Conservation (phyloP, 2,797 vertebrate genomes). For the Lacerta bilineata region DNA sequence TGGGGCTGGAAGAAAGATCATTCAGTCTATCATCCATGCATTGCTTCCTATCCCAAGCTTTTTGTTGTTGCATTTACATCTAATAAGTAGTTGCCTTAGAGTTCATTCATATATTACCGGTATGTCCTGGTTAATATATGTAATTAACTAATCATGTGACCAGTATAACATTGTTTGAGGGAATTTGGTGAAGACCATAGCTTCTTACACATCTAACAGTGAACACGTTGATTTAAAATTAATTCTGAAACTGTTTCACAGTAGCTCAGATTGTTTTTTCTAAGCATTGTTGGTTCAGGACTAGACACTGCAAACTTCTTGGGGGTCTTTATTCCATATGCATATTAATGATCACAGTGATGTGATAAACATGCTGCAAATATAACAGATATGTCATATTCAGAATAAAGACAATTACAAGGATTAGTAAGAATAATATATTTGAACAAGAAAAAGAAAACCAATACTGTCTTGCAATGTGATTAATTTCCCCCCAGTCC, state of each 20-base stretch:
- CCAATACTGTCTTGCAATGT: neutral
- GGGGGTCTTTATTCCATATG: neutral
- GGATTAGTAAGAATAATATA: neutral
- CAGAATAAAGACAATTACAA: neutral
- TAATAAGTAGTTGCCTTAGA: neutral
- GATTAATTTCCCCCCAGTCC: neutral
- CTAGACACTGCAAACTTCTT: neutral
- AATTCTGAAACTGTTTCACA: neutral
- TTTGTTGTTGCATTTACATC: neutral
- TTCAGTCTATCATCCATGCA: neutral
- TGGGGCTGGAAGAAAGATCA: neutral
- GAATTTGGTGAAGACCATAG: neutral
- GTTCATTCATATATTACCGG: neutral
- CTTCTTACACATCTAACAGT: neutral
- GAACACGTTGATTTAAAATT: neutral
- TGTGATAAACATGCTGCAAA: neutral
- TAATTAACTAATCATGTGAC: neutral
- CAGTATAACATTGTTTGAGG: neutral
- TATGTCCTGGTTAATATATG: neutral
- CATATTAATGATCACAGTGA: neutral
- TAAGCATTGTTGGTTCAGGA: neutral
- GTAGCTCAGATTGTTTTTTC: neutral
- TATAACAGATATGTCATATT: neutral
- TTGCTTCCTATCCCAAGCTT: neutral
- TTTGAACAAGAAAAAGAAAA: neutral